Percentiles rank a stretch among this genome's conserved stretches.
Conservation (phyloP, 2,888 invertebrate genomes). For the Rugalucina vietnamica region DNA sequence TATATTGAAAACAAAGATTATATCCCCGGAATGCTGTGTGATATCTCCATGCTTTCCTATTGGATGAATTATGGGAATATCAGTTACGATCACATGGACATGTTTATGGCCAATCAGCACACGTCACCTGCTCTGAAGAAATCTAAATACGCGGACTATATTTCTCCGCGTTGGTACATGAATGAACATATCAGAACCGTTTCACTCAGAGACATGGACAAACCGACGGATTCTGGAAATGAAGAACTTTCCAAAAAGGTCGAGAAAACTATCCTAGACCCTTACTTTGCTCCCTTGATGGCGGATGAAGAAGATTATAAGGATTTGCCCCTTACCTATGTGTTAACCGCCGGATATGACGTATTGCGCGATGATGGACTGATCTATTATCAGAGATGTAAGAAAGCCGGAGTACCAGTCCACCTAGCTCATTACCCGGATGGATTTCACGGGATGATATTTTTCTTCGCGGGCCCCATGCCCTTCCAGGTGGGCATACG, state of each 20-base stretch:
- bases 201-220: conserved; percentile 61
- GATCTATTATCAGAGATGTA: conserved; percentile 80
- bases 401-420: conserved; percentile 75
- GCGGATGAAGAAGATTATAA: conserved; percentile 70
- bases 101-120: conserved; percentile 68
- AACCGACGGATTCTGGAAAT: conserved; percentile 65
- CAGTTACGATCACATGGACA: conserved; percentile 67
- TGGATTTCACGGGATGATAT: conserved; percentile 75
- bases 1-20: conserved; percentile 73
- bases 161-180: conserved; percentile 68
- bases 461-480: conserved; percentile 72
- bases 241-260: conserved; percentile 62
- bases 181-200: conserved; percentile 67
- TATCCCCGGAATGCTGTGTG: conserved; percentile 70
- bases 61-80: conserved; percentile 73
- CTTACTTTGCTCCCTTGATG: conserved; percentile 82
- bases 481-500: conserved; percentile 67
- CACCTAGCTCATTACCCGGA: conserved; percentile 71
- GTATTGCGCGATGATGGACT: conserved; percentile 83
- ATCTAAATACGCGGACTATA: conserved; percentile 67
- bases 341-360: conserved; percentile 83
- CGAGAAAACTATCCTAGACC: conserved; percentile 68
- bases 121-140: conserved; percentile 69
- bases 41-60: conserved; percentile 69
- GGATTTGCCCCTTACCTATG: conserved; percentile 79